A percentile compares a stretch with the other conserved stretches of the same genome.
Conservation (phyloP, 2,113 vertebrate species). For the Collichthys lucidus region DNA sequence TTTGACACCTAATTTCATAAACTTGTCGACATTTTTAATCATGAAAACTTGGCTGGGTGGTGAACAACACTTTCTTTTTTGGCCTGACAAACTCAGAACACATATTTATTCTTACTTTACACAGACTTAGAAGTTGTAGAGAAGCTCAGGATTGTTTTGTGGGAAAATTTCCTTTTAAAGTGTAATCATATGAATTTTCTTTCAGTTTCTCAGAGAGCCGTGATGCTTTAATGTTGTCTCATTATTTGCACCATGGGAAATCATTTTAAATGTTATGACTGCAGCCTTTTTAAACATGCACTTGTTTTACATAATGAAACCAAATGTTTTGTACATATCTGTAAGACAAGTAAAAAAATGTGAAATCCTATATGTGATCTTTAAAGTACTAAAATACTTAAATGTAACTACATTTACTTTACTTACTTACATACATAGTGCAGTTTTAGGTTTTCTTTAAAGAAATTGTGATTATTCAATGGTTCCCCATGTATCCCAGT, state of each 20-base stretch:
- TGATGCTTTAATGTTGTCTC: not conserved
- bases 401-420: not conserved
- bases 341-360: not conserved
- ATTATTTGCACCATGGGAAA: not conserved
- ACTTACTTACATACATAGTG: not conserved
- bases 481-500: not conserved
- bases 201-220: not conserved
- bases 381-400: not conserved
- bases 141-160: not conserved
- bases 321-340: too few relatives aligned
- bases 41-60: too few relatives aligned
- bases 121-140: not conserved
- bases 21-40: too few relatives aligned
- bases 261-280: not conserved
- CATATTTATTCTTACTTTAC: too few relatives aligned
- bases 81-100: too few relatives aligned
- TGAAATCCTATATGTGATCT: too few relatives aligned
- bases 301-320: not conserved
- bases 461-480: too few relatives aligned
- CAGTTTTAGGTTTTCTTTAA: not conserved
- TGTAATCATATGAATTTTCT: not conserved
- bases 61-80: too few relatives aligned
- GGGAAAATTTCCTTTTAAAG: not conserved
- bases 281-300: not conserved
- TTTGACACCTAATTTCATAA: too few relatives aligned